Evolutionary conservation across 2,888 invertebrate genomes (phyloP).

Genomic region (Tipula vernalis): DNA sequence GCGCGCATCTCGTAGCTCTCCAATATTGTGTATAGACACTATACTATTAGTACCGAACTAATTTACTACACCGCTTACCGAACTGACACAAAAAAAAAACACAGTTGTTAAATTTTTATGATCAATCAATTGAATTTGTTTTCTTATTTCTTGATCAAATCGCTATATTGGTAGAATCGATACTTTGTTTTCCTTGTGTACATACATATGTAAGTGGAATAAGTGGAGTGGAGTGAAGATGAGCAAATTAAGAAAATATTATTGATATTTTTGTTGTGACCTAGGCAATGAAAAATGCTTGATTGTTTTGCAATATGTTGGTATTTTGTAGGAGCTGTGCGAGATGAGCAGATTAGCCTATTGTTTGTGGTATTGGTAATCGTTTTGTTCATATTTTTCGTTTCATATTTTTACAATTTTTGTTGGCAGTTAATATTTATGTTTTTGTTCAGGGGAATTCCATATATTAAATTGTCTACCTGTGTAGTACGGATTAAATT

Average conservation of each 20-base stretch:
- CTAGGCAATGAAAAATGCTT: background rate
- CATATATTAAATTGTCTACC: background rate
- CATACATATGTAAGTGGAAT: background rate
- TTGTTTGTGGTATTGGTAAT: too few species aligned
- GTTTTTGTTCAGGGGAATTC: background rate
- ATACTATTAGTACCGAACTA: background rate
- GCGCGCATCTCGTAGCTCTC: background rate
- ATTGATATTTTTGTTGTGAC: background rate
- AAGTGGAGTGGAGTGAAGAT: background rate
- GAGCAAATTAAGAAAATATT: background rate
- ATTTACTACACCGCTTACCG: background rate
- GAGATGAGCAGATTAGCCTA: too few species aligned
- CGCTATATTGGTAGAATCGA: background rate
- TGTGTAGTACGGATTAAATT: background rate
- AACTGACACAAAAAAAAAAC: background rate
- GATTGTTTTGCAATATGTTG: background rate
- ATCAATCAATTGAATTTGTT: background rate
- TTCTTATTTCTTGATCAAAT: background rate
- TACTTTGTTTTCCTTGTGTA: background rate
- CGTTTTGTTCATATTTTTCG: too few species aligned
- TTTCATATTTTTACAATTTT: background rate
- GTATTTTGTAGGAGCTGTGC: background rate
- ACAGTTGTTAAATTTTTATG: slow-evolving; percentile 4
- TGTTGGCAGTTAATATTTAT: background rate
- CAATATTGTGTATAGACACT: background rate